Percentiles rank a stretch among this genome's conserved stretches.
These are phyloP conservation scores for Bombus breviceps DNA, from an alignment of 1,140 invertebrate species.

Conservation along the genomic window DNA sequence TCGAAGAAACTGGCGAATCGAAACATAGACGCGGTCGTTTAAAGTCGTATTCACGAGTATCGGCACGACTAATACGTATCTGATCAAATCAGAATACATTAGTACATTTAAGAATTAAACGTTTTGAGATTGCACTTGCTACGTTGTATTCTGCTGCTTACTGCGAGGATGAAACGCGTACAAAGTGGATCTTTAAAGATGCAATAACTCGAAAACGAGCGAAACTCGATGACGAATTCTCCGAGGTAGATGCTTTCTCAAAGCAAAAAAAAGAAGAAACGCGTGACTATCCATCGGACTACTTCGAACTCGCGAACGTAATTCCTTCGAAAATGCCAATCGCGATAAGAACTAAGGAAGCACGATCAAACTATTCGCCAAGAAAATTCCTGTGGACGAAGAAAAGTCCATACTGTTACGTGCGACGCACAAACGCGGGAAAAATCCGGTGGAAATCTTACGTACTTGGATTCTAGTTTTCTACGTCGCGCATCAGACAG, in stretches of 20 bases:
- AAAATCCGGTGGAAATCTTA: background rate
- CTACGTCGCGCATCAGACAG: background rate
- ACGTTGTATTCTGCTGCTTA: background rate
- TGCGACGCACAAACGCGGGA: no score
- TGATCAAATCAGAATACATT: background rate
- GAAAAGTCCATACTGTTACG: background rate
- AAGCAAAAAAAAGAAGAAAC: background rate
- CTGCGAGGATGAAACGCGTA: background rate
- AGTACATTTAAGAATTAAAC: background rate
- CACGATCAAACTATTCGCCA: background rate
- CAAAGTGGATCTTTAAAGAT: background rate
- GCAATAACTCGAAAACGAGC: background rate
- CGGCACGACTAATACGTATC: background rate
- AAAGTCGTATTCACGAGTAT: background rate
- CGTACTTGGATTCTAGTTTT: background rate
- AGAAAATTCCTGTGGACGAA: background rate
- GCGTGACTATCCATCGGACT: no score
- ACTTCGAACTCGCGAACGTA: fast-evolving
- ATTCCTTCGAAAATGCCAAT: background rate
- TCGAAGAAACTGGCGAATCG: background rate
- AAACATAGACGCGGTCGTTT: background rate
- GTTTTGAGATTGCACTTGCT: background rate
- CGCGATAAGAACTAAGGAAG: background rate
- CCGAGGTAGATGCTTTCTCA: background rate
- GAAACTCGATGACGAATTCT: background rate